A percentile compares a stretch with the other conserved stretches of the same genome.
Conservation (phyloP, 2,797 vertebrate genomes). For the Xenentodon cancila region DNA sequence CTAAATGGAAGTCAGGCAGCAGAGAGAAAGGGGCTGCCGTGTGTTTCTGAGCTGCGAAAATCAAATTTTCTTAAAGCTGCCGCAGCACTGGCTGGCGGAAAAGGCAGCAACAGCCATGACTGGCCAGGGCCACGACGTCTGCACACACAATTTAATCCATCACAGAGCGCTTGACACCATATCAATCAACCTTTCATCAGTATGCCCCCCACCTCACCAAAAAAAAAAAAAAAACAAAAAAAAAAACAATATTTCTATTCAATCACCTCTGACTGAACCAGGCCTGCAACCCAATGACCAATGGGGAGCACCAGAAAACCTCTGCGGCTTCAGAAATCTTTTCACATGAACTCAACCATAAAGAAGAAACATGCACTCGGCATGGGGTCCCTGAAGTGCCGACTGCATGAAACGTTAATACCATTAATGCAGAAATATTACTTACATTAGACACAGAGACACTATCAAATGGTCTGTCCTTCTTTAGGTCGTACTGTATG, state of each 20-base stretch:
- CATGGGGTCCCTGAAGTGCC: neutral
- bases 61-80: constrained; percentile 89
- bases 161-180: constrained; percentile 93
- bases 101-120: constrained; percentile 86
- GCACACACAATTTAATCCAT: constrained; percentile 99
- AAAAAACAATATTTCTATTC: constrained; percentile 96
- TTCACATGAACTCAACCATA: constrained; percentile 36
- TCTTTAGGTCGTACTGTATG: constrained; percentile 64
- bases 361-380: constrained; percentile 22
- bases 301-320: constrained; percentile 58
- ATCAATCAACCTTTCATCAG: constrained; percentile 99
- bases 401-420: neutral
- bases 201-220: constrained; percentile 76
- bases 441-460: constrained; percentile 25
- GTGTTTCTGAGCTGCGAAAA: constrained; percentile 89
- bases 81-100: constrained; percentile 78
- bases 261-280: constrained; percentile 89
- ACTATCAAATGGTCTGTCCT: constrained; percentile 48
- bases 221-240: constrained; percentile 78
- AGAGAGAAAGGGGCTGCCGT: constrained; percentile 85
- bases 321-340: constrained; percentile 55
- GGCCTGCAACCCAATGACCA: constrained; percentile 74
- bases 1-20: constrained; percentile 90
- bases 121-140: constrained; percentile 89
- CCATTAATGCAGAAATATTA: constrained; percentile 2